These are phyloP conservation scores for Irena cyanogastra DNA, from an alignment of 2,113 vertebrate species.

Conservation along the genomic window DNA sequence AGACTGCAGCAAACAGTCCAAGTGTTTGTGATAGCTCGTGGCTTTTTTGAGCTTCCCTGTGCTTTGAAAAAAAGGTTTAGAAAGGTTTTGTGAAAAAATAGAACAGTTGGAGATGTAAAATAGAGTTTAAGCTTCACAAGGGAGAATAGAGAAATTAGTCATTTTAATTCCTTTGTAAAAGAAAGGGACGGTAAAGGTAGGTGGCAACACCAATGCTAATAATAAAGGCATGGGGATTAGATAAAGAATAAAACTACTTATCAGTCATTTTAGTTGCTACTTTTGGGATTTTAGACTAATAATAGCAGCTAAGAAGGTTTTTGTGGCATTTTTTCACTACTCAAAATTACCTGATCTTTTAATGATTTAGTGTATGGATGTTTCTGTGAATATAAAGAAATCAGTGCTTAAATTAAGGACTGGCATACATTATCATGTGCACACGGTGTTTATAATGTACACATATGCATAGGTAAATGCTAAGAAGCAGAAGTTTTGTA, in stretches of 20 bases:
- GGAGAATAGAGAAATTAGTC: background rate
- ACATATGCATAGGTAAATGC: background rate
- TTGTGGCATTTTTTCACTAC: background rate
- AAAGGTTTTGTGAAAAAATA: background rate
- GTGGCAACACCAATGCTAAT: background rate
- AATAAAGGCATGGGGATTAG: background rate
- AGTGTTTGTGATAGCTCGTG: background rate
- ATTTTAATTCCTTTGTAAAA: background rate
- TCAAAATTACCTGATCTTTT: background rate
- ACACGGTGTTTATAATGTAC: background rate
- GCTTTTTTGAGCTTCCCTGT: background rate
- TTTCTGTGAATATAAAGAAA: too few species aligned
- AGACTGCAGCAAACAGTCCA: slow-evolving; percentile 9
- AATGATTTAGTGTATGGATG: background rate
- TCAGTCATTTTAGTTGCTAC: background rate
- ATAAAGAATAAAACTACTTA: background rate
- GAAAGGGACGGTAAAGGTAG: background rate
- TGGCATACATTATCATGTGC: accelerated
- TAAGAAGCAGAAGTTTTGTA: background rate
- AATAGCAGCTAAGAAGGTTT: background rate
- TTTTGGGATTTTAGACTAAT: background rate
- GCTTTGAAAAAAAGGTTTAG: background rate
- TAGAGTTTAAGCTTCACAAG: background rate
- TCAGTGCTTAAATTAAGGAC: background rate
- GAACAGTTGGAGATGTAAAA: background rate